Percentiles rank a stretch among this genome's conserved stretches.
phyloP scores from a whole-genome alignment of 1,140 invertebrate species.

The Leptinotarsa lineolata region DNA sequence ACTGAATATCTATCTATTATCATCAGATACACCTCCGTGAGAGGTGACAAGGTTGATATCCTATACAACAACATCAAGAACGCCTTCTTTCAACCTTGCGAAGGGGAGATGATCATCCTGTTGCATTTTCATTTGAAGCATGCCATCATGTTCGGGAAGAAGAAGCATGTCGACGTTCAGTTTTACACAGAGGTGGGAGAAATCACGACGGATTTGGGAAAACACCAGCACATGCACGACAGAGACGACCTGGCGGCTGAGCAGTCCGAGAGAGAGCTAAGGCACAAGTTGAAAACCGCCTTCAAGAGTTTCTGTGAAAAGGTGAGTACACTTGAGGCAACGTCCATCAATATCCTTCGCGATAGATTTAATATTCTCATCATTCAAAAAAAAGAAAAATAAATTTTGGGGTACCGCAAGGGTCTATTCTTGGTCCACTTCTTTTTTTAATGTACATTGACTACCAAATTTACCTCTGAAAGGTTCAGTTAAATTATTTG shows the following conservation, averaged over 20 bases:
- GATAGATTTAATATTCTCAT: no score
- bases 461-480: neutral
- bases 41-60: conserved; percentile 99
- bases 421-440: neutral
- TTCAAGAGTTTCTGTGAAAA: conserved; percentile 99
- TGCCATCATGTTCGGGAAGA: conserved; percentile 99
- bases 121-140: conserved; percentile 99
- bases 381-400: neutral
- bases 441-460: neutral
- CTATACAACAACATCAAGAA: conserved; percentile 99
- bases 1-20: no score
- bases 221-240: conserved; percentile 99
- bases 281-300: conserved; percentile 95
- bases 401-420: neutral
- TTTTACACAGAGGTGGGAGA: conserved; percentile 99
- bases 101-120: conserved; percentile 99
- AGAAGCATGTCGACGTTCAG: conserved; percentile 98
- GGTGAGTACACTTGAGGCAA: conserved; percentile 50
- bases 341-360: no score
- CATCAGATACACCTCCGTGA: conserved; percentile 90
- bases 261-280: conserved; percentile 94
- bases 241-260: conserved; percentile 97
- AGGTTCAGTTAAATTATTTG: neutral
- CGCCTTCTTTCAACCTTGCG: conserved; percentile 99
- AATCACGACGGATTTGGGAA: conserved; percentile 98